Evolutionary conservation across 2,888 invertebrate species (phyloP), one percentile per base, ranked within the genome.

Genomic region (Amphimallon solstitiale): DNA sequence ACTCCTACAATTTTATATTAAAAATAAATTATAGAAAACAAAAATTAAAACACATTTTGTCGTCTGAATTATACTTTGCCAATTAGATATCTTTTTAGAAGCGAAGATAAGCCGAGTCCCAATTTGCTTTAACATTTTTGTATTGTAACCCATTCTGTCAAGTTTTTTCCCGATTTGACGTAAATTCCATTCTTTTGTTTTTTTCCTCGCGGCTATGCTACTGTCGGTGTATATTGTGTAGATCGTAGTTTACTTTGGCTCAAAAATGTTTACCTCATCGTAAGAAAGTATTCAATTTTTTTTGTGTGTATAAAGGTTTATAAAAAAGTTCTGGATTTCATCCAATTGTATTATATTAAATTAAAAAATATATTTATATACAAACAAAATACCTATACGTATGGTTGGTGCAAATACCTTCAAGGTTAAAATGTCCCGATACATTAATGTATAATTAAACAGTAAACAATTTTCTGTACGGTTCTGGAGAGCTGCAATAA

Each of bases 291-390:
- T 52, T 37, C 37, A 52, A 37, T 37, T 19, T 52, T 48, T 49
- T 52, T 52, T 52, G 23, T 52, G 19, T 52, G 19, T 19, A 52
- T 43, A 17, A 52, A 37, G 35, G 52, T 52, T 52, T 52, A 52
- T 52, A 52, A 52, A 52, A 52, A 52, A 37, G 35, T 35, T 52
- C 52, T 52, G 52, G 52, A 52, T 52, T 52, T 10, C 35, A 19
- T 52, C 52, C 52, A 52, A 52, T 52, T 52, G 52, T 52, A 52
- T 52, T 52, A 35, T 52, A 52, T 52, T 52, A 52, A 52, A 52
- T 52, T 52, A 52, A 52, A 43, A 52, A 37, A 52, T 52, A 37
- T 52, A 52, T 52, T 52, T 52, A 52, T 52, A 52, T 37, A 52
- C 52, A 52, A 37, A 37, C 52, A 37, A 52, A 52, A 52, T 52